Evolutionary conservation across 2,888 invertebrate species (phyloP), one percentile per base, ranked within the genome.

Genomic region (Campoplex capitator): DNA sequence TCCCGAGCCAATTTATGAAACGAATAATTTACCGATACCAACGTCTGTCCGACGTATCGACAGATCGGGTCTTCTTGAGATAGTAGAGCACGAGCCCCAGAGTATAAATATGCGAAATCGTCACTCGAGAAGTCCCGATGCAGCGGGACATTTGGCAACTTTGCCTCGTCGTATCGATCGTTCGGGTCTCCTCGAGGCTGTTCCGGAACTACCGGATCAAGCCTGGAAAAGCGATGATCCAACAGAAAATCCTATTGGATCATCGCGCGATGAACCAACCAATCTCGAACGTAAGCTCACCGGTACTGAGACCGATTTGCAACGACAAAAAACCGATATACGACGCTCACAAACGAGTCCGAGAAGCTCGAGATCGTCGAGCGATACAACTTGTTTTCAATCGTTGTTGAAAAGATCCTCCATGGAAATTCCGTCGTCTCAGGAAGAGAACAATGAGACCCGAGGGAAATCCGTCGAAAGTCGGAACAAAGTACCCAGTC

Each of bases 61-160:
- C 86, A 92, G 92, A 62, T 94, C 93, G 7, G 94, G 94, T 16
- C 88, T 94, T 9, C 86, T 94, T 6, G 94, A 93, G 56, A 92
- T 94, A 68, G 83, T 92, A 62, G 89, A 92, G 56, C 51, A 89
- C 74, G 89, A 92, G 83, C 88, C 91, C 38, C 42, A 80, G 35
- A 80, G 76, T 45, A 45, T 54, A 32, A 32, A 81, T 83, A 45
- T 81, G 68, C 78, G 75, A 62, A 45, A 85, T 65, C 87, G 88
- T 42, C 84, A 85, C 42, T 86, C 87, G 35, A 88, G 84, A 8
- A 90, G 88, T n/a, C 84, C 86, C 42, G 92, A 90, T 48, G 87
- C 85, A 38, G 75, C 86, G 9, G 88, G 88, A 9, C 90, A 90
- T 45, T 77, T 86, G 16, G 62, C 74, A 42, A 90, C 90, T 1